These are phyloP conservation scores for Muntiacus reevesi DNA, from an alignment of 2,113 vertebrate genomes.

Conservation along the genomic window DNA sequence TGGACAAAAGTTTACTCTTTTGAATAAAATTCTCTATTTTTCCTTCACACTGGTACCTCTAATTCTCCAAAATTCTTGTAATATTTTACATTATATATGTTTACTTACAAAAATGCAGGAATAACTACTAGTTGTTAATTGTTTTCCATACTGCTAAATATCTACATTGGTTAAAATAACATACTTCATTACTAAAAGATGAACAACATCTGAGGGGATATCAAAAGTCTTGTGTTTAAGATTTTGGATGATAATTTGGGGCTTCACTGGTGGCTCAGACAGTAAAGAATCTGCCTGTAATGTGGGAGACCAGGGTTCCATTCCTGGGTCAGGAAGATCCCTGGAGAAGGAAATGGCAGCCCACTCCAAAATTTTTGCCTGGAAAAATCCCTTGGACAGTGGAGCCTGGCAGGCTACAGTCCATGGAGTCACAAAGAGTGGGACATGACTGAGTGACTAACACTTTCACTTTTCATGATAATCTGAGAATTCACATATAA, in stretches of 20 bases:
- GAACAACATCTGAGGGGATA: conserved; percentile 58
- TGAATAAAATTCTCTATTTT: conserved; percentile 54
- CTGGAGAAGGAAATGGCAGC: background rate
- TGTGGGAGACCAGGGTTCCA: background rate
- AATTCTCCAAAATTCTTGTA: conserved; percentile 49
- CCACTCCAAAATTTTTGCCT: background rate
- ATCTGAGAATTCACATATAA: conserved; percentile 32
- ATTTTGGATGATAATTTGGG: conserved; percentile 23
- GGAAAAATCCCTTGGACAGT: background rate
- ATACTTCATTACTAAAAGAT: conserved; percentile 64
- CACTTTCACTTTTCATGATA: background rate
- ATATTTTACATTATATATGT: conserved; percentile 6
- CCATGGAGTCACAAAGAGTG: background rate
- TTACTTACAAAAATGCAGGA: conserved; percentile 44
- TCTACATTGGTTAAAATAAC: conserved; percentile 57
- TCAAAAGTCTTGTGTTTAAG: conserved; percentile 40
- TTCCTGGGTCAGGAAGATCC: background rate
- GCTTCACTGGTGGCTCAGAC: background rate
- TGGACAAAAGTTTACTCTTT: conserved; percentile 52
- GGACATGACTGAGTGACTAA: background rate
- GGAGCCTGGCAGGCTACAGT: background rate
- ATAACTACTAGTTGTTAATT: conserved; percentile 22
- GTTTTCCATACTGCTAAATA: conserved; percentile 60
- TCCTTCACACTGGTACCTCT: conserved; percentile 42
- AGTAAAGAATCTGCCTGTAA: background rate